Percentiles rank a stretch among this genome's conserved stretches.
These are phyloP conservation scores for Nemoura dubitans DNA, from an alignment of 2,888 invertebrate genomes.

Conservation along the genomic window DNA sequence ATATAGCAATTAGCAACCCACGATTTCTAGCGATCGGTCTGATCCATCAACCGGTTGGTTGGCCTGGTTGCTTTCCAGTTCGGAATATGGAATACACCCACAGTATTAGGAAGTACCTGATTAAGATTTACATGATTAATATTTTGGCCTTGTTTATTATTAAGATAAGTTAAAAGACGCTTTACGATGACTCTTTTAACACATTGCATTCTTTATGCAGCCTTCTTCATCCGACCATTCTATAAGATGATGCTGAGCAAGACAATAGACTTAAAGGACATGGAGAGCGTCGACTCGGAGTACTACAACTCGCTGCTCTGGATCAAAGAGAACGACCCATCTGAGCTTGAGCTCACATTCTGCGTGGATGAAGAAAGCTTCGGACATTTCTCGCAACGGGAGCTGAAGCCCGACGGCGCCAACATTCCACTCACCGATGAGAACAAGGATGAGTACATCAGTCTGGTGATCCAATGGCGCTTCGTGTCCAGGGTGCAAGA, in stretches of 20 bases:
- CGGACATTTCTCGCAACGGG: conserved; percentile 92
- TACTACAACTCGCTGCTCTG: conserved; percentile 97
- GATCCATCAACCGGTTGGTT: no score
- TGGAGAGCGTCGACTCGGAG: conserved; percentile 99
- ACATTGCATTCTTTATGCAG: conserved; percentile 62
- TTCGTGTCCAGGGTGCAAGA: conserved; percentile 96
- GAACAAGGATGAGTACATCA: conserved; percentile 97
- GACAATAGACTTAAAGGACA: conserved; percentile 91
- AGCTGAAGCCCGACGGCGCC: conserved; percentile 90
- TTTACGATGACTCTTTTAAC: no score
- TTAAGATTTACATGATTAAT: no score
- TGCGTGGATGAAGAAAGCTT: conserved; percentile 97
- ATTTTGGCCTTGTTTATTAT: no score
- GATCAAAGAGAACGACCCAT: conserved; percentile 92
- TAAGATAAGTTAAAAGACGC: no score
- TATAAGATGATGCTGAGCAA: conserved; percentile 99
- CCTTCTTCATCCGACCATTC: conserved; percentile 99
- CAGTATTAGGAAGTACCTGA: no score
- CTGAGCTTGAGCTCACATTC: conserved; percentile 93
- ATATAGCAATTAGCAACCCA: no score
- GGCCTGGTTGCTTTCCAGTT: no score
- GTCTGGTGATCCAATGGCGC: conserved; percentile 96
- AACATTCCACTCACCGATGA: conserved; percentile 90
- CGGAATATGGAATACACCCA: no score
- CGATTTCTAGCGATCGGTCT: no score